Evolutionary conservation across 2,797 vertebrate genomes (phyloP), one percentile per base, ranked within the genome.

Genomic region (Oreortyx pictus): DNA sequence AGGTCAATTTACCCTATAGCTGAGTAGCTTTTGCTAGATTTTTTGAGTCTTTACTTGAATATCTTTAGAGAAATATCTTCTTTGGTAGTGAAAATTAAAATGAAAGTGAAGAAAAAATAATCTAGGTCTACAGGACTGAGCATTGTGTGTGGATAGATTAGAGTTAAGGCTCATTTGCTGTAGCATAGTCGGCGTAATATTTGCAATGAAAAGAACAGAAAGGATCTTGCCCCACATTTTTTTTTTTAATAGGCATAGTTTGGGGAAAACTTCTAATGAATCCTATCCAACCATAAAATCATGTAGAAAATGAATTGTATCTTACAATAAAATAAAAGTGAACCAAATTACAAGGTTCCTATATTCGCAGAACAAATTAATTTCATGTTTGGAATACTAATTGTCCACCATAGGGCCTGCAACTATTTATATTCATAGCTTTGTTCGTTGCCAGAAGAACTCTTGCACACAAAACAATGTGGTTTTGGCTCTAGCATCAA

Each of bases 381-480:
- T 97, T 98, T 97, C 97, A 95, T 97, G 97, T 97, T 97, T 97
- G 88, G 98, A 98, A 98, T 98, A 97, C 97, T 97, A 97, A 98
- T 98, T 98, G 89, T 94, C 93, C 60, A 52, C 82, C 39, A 41
- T 91, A 96, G 82, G 75, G 52, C 49, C 88, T 92, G 16, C 61
- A 86, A 86, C 71, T 83, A 64, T 46, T 91, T 85, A 62, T 71
- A 92, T 86, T 71, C 49, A 25, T 60, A 61, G 62, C 67, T 79
- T 86, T 6, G 0, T 91, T 89, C 78, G 44, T 89, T 4, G 0
- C 27, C 60, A 49, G 41, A 86, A 43, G 64, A 83, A 86, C 31
- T 88, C 43, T 19, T n/a, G 44, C 22, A 67, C n/a, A 25, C 7
- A 5, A 8, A 65, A 44, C 39, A 72, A 73, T 0, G 1, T 44